Base-by-base conservation (phyloP, 2,113 vertebrate species). In the Prochilodus magdalenae region DNA sequence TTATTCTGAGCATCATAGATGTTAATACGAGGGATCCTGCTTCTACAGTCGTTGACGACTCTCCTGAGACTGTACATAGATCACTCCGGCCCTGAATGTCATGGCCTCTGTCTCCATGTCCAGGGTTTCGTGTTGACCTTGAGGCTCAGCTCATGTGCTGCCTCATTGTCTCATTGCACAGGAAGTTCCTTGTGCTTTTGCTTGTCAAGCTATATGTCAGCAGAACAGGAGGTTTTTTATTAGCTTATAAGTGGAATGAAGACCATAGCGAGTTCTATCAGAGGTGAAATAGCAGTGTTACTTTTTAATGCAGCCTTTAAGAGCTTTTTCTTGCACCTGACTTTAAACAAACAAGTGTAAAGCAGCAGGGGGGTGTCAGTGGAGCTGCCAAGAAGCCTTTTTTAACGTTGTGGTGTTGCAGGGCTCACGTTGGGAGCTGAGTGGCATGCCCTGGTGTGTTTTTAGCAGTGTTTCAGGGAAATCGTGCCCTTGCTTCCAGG, bases 301-400 rank as follows among this genome's bases (percentile, higher is more conserved):
- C 51, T 82, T 75, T 81, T 82, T 75, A 81, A 66, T 73, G 79
- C 12, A 11, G 7, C 22, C 11, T 81, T 67, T 75, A 74, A 75
- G 49, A 65, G 60, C 62, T 55, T 82, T 82, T 60, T 55, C 40
- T 77, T 47, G 24, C 22, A 15, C 63, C 40, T 27, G 44, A 24
- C 67, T 80, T 44, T 69, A 75, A 76, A 76, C 57, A 76, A 75
- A 70, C 73, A 75, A 75, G 80, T 65, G 59, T 40, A 20, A 57
- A 22, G 63, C 24, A 67, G 24, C 33, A 33, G 36, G 27, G 20
- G 51, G 20, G 40, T 69, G 26, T 62, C 66, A 69, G 26, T 26
- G 53, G 5, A 30, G 53, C 16, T 51, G n/a, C 18, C 51, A 76
- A 33, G 66, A 71, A 71, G 60, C 62, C 75, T 55, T 55, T 81